Base-by-base conservation (phyloP, 2,888 invertebrate species). In the Cosmia trapezina region DNA sequence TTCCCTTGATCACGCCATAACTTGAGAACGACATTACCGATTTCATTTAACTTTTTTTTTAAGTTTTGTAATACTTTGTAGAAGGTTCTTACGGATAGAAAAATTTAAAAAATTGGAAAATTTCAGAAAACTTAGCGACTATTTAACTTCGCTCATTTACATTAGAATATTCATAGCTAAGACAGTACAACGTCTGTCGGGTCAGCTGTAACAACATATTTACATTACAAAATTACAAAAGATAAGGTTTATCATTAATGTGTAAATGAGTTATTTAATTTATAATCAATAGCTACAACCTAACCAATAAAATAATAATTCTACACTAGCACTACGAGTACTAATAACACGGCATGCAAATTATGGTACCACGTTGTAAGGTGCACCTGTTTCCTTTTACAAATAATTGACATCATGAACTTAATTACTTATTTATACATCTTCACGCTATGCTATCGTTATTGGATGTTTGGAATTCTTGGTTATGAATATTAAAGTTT, bases 331-430 rank as follows among this genome's bases (percentile, higher is more conserved):
- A 28, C 28, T 28, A 28, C 28, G 1, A n/a, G 11, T 19, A 28
- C 4, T 64, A 62, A 47, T 43, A 37, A 59, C 9, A 11, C 17
- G 9, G 28, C 43, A 67, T 43, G 69, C 59, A 73, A 83, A 77
- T n/a, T n/a, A n/a, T 77, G 45, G 19, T 70, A 41, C 4, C 9
- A 49, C 17, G 14, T 51, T 19, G 28, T 47, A 64, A 54, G 60
- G 56, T 49, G 14, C 83, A 81, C 61, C 83, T 82, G 83, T 70
- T 82, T 70, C 64, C 49, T 70, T 73, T 61, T 9, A 54, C 11
- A 45, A 70, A 70, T 59, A 82, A 82, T 70, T 66, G 78, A 54
- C 28, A 41, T 45, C 17, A 43, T 53, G 14, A 47, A 61, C 0
- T 53, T 66, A 66, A 78, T 82, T 73, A 63, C 59, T 59, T 69